phyloP scores from a whole-genome alignment of 1,140 invertebrate species.

The Drosophila athabasca region DNA sequence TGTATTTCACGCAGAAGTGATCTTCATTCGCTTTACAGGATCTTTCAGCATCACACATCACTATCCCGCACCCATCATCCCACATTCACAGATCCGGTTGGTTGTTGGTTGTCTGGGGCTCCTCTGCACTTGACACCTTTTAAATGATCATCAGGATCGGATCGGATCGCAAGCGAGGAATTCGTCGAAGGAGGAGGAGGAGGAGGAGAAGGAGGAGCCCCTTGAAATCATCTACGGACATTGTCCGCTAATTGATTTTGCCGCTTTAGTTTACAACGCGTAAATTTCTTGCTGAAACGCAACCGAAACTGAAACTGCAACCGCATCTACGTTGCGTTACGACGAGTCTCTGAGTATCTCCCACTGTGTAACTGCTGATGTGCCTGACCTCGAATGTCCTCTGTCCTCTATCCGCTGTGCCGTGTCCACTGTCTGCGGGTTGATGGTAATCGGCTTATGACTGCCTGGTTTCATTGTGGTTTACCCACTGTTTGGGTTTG shows the following conservation, averaged over 20 bases:
- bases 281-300: constrained; percentile 60
- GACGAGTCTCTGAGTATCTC: neutral
- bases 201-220: too few relatives aligned
- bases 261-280: constrained; percentile 65
- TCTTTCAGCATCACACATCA: too few relatives aligned
- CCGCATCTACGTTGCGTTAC: neutral
- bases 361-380: constrained; percentile 3
- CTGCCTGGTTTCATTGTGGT: constrained; percentile 25
- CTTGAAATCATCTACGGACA: neutral
- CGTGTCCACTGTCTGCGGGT: neutral
- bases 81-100: too few relatives aligned
- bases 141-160: constrained; percentile 6
- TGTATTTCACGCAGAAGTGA: too few relatives aligned
- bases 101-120: too few relatives aligned
- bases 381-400: constrained; percentile 42
- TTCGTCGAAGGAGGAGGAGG: constrained; percentile 7
- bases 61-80: too few relatives aligned
- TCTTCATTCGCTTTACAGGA: too few relatives aligned
- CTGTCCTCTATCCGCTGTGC: constrained; percentile 9
- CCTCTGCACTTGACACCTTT: constrained; percentile 9
- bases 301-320: constrained; percentile 20
- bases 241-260: constrained; percentile 68
- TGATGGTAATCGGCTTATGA: constrained; percentile 54
- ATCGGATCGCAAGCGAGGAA: neutral
- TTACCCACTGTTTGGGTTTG: constrained; percentile 4